Percentiles rank a stretch among this genome's conserved stretches.
Conservation (phyloP, 1,140 invertebrate genomes). For the Aricia agestis region DNA sequence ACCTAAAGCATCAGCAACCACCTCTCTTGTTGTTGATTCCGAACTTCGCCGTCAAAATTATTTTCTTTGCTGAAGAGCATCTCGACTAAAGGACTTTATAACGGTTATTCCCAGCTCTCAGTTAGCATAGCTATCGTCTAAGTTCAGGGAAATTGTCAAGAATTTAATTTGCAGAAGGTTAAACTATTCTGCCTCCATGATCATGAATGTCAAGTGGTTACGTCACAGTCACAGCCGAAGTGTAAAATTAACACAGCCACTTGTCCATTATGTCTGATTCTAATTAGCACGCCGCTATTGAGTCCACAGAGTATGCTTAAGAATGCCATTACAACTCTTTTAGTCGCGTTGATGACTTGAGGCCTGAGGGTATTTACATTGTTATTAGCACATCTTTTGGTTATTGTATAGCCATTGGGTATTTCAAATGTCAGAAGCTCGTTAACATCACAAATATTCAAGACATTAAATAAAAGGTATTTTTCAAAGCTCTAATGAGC, state of each 20-base stretch:
- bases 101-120: too few species aligned
- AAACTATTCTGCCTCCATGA: neutral
- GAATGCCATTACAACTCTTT: neutral
- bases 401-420: neutral
- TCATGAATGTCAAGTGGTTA: conserved; percentile 5
- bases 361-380: neutral
- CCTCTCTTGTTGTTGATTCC: too few species aligned
- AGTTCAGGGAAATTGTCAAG: too few species aligned
- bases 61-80: too few species aligned
- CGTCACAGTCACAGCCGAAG: neutral
- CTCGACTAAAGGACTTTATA: too few species aligned
- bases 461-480: too few species aligned
- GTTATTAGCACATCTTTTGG: neutral
- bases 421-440: neutral
- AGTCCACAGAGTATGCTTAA: neutral
- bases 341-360: neutral
- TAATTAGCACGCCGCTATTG: conserved; percentile 1
- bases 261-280: neutral
- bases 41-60: too few species aligned
- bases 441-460: too few species aligned
- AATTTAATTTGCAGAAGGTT: neutral
- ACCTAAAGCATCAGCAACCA: too few species aligned
- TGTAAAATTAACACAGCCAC: neutral
- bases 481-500: too few species aligned
- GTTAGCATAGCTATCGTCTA: too few species aligned